Base-by-base conservation (phyloP, 2,888 invertebrate species). In the Drosophila macrothrix region DNA sequence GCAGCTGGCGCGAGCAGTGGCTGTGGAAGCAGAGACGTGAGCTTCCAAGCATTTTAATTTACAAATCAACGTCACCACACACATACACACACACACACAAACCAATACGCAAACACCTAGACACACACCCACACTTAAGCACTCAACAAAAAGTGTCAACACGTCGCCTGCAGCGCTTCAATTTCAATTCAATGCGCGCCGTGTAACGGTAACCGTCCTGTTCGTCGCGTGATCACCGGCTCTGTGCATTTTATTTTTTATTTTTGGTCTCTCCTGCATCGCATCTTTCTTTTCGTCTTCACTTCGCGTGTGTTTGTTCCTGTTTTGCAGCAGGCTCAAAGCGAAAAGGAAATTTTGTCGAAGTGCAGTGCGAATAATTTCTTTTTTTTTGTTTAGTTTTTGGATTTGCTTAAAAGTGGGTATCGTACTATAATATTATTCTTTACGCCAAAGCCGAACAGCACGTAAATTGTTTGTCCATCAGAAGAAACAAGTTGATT, bases 111-210 rank as follows among this genome's bases (percentile, higher is more conserved):
- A 31, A 43, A 22, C 46, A 41, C 56, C 22, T 54, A 64, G 19
- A 70, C 41, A 64, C 46, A 43, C 52, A 63, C 67, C n/a, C 74
- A 46, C 33, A 58, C 54, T 56, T 56, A 29, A 76, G 31, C 61
- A 62, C 61, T 78, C 60, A 76, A 78, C 70, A 73, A 83, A 83
- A 86, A 86, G 85, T 88, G 82, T 80, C 85, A 83, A 78, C 72
- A 60, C 73, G 69, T 60, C 58, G 82, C 76, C 80, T 85, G 88
- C 83, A 88, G 80, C 75, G 82, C 63, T 82, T 86, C 85, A 84
- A 84, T 84, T 82, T 85, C 87, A 87, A 87, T 84, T 84, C 73
- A 81, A 78, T 85, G 82, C 46, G 75, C 80, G 82, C 86, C 88
- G 88, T 73, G 82, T 88, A 86, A 86, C 88, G 88, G 85, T 87